phyloP scores from a whole-genome alignment of 2,888 invertebrate genomes.

The Ochropleura leucogaster region DNA sequence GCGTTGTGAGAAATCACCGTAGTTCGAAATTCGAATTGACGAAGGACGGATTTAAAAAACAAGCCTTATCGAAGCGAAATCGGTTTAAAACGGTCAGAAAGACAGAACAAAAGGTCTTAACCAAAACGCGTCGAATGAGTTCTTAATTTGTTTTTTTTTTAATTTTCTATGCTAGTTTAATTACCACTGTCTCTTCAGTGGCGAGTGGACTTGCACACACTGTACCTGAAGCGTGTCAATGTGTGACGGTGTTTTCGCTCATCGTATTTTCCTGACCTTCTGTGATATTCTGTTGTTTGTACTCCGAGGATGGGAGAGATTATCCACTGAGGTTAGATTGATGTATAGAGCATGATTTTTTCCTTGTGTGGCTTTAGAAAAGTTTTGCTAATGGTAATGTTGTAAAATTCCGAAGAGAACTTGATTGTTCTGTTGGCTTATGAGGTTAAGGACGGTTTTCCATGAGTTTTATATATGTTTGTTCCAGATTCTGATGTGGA shows the following conservation, averaged over 20 bases:
- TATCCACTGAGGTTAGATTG: slow-evolving; percentile 45
- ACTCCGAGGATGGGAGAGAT: slow-evolving; percentile 20
- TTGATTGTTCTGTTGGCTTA: slow-evolving; percentile 7
- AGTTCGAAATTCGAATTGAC: too few species aligned
- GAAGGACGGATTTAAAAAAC: too few species aligned
- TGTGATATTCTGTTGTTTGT: background rate
- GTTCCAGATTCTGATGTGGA: background rate
- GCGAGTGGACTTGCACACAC: background rate
- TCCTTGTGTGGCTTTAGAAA: slow-evolving; percentile 19
- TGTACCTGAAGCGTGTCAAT: background rate
- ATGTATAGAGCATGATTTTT: slow-evolving; percentile 41
- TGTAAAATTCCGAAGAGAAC: slow-evolving; percentile 28
- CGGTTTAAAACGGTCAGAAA: too few species aligned
- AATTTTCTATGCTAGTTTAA: too few species aligned
- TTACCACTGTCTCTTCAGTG: background rate
- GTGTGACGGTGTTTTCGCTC: background rate
- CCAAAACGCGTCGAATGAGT: too few species aligned
- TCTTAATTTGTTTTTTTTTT: too few species aligned
- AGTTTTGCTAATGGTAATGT: slow-evolving; percentile 18
- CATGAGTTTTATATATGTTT: background rate
- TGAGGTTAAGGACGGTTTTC: background rate
- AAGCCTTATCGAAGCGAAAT: too few species aligned
- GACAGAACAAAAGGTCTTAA: too few species aligned
- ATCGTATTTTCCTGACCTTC: background rate
- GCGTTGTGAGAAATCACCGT: too few species aligned